These are phyloP conservation scores for Phrynosoma platyrhinos DNA, from an alignment of 2,113 vertebrate genomes.

Conservation along the genomic window DNA sequence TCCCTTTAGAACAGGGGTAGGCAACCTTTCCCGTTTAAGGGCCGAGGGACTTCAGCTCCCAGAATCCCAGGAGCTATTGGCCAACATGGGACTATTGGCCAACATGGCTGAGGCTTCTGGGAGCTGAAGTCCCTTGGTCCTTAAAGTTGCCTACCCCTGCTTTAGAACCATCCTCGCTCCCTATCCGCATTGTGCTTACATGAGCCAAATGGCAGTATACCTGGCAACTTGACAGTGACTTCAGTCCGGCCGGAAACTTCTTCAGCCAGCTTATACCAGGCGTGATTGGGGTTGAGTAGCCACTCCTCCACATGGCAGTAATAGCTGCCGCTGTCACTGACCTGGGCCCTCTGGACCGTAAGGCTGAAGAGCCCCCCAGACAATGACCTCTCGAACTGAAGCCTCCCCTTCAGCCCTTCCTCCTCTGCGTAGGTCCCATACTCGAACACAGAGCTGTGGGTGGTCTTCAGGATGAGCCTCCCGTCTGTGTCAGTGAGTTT, in stretches of 20 bases:
- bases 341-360: conserved; percentile 89
- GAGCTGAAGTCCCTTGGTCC: no score
- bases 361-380: conserved; percentile 89
- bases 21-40: no score
- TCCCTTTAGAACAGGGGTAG: neutral
- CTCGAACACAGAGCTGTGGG: conserved; percentile 87
- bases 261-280: conserved; percentile 85
- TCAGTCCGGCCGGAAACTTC: conserved; percentile 86
- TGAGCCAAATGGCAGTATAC: conserved; percentile 65
- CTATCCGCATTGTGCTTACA: neutral
- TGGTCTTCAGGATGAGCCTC: conserved; percentile 94
- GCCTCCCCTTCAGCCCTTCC: conserved; percentile 87
- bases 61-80: no score
- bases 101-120: no score
- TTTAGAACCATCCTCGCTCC: neutral
- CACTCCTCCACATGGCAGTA: conserved; percentile 95
- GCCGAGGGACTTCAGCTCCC: no score
- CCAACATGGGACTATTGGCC: no score
- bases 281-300: conserved; percentile 81
- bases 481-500: conserved; percentile 81
- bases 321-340: conserved; percentile 92
- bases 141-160: no score
- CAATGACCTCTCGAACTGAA: conserved; percentile 89
- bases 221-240: conserved; percentile 90
- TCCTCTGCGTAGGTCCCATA: conserved; percentile 92